phyloP scores from a whole-genome alignment of 2,113 vertebrate genomes.

The Halichoeres trimaculatus region DNA sequence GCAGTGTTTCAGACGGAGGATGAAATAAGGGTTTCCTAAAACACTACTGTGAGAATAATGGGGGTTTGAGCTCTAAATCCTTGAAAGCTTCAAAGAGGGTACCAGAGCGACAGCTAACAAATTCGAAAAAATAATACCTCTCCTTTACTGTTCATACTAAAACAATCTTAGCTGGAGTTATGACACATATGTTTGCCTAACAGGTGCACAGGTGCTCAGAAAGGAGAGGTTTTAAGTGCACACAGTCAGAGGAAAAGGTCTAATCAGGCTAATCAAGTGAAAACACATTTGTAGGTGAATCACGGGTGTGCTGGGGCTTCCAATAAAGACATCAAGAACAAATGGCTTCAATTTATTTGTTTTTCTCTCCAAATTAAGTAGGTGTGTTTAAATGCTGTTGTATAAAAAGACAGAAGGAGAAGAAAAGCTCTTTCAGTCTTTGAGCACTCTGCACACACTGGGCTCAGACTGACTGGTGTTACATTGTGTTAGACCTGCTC shows the following conservation, averaged over 20 bases:
- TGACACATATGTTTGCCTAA: not conserved
- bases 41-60: too few relatives aligned
- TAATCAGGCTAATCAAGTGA: constrained; percentile 7
- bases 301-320: not conserved
- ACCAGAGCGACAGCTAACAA: too few relatives aligned
- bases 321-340: not conserved
- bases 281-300: not conserved
- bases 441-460: not conserved
- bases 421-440: not conserved
- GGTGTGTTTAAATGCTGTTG: not conserved
- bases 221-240: not conserved
- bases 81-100: too few relatives aligned
- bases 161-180: too few relatives aligned
- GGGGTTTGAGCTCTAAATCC: too few relatives aligned
- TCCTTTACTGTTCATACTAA: too few relatives aligned
- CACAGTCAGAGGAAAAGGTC: not conserved
- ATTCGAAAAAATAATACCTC: too few relatives aligned
- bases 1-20: too few relatives aligned
- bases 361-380: not conserved
- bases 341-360: not conserved
- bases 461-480: not conserved
- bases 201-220: not conserved
- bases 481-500: not conserved
- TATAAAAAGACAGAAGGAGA: not conserved
- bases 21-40: too few relatives aligned